These are phyloP conservation scores for Caenorhabditis sp. DNA, from an alignment of 2,888 invertebrate genomes.

Conservation along the genomic window DNA sequence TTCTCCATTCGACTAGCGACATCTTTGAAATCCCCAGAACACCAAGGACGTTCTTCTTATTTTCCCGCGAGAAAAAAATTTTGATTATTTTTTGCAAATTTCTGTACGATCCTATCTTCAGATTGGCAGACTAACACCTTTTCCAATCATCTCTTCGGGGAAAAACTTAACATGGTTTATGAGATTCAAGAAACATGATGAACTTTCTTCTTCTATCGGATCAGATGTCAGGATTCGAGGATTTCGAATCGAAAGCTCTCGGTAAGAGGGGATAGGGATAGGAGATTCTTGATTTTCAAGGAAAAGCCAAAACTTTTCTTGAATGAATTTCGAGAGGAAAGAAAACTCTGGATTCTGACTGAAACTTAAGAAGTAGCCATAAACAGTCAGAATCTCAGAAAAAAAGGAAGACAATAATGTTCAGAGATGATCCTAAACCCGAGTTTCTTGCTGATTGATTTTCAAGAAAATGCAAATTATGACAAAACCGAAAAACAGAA, in stretches of 20 bases:
- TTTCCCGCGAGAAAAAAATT: no score
- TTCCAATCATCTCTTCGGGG: not conserved
- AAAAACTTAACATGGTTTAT: conserved; percentile 1
- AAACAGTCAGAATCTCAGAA: not conserved
- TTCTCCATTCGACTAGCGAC: no score
- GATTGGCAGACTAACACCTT: not conserved
- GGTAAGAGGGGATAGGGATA: conserved; percentile 21
- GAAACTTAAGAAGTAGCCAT: not conserved
- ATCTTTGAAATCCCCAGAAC: no score
- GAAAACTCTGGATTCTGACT: not conserved
- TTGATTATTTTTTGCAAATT: no score
- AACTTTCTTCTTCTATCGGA: conserved; percentile 1
- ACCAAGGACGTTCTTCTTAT: no score
- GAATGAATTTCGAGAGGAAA: not conserved
- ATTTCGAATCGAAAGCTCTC: not conserved
- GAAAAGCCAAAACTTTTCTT: not conserved
- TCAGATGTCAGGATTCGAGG: conserved; percentile 12
- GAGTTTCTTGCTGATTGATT: no score
- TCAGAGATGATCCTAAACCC: conserved; percentile 28
- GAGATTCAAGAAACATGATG: conserved; percentile 5
- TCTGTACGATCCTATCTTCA: no score
- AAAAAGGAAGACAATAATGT: not conserved
- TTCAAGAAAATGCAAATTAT: not conserved
- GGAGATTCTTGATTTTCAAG: no score
- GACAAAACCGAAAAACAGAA: conserved; percentile 37